phyloP scores from a whole-genome alignment of 2,888 invertebrate species.

The Archaeoteleia sp. region DNA sequence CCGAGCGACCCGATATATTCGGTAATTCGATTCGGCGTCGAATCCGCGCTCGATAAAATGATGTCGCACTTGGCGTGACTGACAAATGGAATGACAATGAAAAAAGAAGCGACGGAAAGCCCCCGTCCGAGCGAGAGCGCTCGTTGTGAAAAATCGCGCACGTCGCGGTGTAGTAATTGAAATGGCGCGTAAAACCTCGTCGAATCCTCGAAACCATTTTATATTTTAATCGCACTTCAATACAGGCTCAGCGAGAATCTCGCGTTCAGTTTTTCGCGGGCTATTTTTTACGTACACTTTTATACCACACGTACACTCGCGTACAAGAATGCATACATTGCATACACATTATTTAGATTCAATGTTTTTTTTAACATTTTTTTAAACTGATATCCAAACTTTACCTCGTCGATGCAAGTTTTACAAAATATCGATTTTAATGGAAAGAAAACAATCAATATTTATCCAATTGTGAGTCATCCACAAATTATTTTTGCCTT shows the following conservation, averaged over 20 bases:
- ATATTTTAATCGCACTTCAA: slow-evolving; percentile 70
- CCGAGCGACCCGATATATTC: slow-evolving; percentile 46
- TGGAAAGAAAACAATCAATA: no score
- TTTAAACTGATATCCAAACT: no score
- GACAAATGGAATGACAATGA: slow-evolving; percentile 59
- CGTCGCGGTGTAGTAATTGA: slow-evolving; percentile 69
- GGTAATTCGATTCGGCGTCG: slow-evolving; percentile 51
- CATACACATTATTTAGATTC: no score
- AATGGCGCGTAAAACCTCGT: slow-evolving; percentile 71
- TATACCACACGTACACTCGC: no score
- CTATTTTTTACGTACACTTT: slow-evolving; percentile 10
- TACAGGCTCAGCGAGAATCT: slow-evolving; percentile 57
- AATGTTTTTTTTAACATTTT: no score
- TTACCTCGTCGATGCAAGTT: no score
- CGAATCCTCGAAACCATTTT: slow-evolving; percentile 70
- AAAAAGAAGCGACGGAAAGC: slow-evolving; percentile 59
- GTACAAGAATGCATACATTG: no score
- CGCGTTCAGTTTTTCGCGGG: slow-evolving; percentile 52
- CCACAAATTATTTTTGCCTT: no score
- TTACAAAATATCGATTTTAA: no score
- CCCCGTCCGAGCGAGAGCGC: slow-evolving; percentile 59
- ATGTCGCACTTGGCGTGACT: slow-evolving; percentile 68
- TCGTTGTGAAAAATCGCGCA: slow-evolving; percentile 64
- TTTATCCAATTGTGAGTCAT: no score
- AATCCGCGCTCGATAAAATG: slow-evolving; percentile 65